phyloP scores from a whole-genome alignment of 2,113 vertebrate genomes.

The Phalacrocorax pelagicus region DNA sequence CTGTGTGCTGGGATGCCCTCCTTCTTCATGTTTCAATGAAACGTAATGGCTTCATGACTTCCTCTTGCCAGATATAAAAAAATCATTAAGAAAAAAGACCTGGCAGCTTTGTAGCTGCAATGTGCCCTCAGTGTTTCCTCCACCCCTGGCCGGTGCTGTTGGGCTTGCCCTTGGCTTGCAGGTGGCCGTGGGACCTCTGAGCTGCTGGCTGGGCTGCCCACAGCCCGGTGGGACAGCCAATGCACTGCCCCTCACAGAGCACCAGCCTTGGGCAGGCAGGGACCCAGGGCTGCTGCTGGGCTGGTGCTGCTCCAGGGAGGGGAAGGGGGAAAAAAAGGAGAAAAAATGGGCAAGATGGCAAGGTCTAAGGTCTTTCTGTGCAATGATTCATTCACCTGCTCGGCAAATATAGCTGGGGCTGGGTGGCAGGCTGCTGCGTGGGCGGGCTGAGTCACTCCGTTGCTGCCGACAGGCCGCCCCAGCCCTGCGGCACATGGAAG shows the following conservation, averaged over 20 bases:
- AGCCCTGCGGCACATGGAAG: background rate
- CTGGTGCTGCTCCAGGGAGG: background rate
- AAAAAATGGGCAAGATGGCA: background rate
- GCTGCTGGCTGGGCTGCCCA: background rate
- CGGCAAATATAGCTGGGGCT: background rate
- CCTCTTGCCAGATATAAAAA: conserved; percentile 14
- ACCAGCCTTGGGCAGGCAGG: accelerated
- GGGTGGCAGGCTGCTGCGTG: background rate
- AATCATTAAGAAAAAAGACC: background rate
- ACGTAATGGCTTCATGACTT: background rate
- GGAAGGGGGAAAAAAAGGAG: background rate
- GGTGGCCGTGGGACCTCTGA: accelerated
- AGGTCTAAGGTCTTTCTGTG: background rate
- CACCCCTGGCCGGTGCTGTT: accelerated
- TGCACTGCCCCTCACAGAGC: accelerated
- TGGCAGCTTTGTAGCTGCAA: background rate
- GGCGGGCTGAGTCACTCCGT: conserved; percentile 16
- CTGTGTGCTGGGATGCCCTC: background rate
- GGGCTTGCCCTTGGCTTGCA: background rate
- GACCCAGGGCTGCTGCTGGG: accelerated
- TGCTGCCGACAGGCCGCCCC: background rate
- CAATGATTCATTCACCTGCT: background rate
- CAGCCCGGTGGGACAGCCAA: background rate
- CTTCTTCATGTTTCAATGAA: background rate
- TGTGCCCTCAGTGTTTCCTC: accelerated